Evolutionary conservation across 2,797 vertebrate species (phyloP).

Genomic region (Diceros bicornis): DNA sequence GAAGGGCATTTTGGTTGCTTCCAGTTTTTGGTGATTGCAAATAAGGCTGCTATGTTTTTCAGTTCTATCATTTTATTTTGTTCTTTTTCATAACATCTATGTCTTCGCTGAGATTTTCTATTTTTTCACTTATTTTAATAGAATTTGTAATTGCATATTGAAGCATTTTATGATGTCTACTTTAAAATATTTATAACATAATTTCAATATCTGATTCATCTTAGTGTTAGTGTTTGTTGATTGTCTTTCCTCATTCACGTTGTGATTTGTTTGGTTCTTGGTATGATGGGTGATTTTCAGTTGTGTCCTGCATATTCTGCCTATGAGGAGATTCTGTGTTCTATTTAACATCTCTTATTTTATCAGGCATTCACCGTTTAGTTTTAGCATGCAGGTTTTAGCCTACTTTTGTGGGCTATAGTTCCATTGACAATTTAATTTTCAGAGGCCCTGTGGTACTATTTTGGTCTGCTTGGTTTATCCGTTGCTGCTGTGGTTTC

Average conservation of each 20-base stretch:
- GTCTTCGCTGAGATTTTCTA: not conserved
- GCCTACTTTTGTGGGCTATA: not conserved
- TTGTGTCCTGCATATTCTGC: not conserved
- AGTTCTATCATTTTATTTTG: not conserved
- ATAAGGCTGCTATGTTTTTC: not conserved
- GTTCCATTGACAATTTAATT: not conserved
- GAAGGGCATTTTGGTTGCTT: not conserved
- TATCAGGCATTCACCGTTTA: not conserved
- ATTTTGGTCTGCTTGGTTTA: not conserved
- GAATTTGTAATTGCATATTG: not conserved
- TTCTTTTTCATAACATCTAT: not conserved
- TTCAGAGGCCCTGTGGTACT: not conserved
- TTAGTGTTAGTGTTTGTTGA: not conserved
- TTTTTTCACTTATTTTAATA: not conserved
- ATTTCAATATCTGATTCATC: not conserved
- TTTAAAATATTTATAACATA: conserved; percentile 3
- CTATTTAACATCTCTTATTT: not conserved
- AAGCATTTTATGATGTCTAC: not conserved
- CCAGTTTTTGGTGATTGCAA: not conserved
- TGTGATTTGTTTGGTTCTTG: not conserved
- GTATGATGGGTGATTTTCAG: not conserved
- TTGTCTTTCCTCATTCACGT: not conserved
- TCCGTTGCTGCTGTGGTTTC: not conserved
- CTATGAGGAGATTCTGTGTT: not conserved
- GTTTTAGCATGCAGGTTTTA: not conserved